Evolutionary conservation across 2,797 vertebrate genomes (phyloP).

Genomic region (Leptoclinus maculatus): DNA sequence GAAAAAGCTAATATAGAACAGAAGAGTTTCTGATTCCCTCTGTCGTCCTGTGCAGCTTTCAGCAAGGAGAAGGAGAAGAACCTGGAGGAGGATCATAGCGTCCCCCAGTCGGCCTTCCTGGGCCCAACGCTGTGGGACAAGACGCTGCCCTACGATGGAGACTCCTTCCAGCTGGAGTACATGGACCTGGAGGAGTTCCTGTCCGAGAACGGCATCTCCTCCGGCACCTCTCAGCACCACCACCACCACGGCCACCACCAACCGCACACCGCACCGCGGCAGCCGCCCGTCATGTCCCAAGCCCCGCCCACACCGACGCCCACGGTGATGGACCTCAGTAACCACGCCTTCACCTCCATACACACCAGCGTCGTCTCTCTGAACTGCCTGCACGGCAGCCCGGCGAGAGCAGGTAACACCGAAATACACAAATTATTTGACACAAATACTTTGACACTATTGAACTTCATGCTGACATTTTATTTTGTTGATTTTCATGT

Average conservation of each 20-base stretch:
- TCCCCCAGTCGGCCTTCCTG: slow-evolving; percentile 93
- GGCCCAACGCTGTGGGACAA: slow-evolving; percentile 97
- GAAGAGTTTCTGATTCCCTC: neutral
- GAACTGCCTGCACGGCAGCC: slow-evolving; percentile 88
- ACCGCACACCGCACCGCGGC: slow-evolving; percentile 69
- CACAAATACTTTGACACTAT: neutral
- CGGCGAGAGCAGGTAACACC: slow-evolving; percentile 78
- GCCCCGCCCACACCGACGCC: slow-evolving; percentile 70
- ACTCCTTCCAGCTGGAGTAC: slow-evolving; percentile 96
- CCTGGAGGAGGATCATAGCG: slow-evolving; percentile 88
- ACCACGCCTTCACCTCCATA: slow-evolving; percentile 87
- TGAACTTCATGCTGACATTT: no score
- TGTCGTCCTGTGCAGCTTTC: slow-evolving; percentile 78
- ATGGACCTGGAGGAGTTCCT: slow-evolving; percentile 98
- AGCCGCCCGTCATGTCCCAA: slow-evolving; percentile 45
- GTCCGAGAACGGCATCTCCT: slow-evolving; percentile 93
- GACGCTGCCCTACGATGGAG: slow-evolving; percentile 93
- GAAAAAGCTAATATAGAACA: no score
- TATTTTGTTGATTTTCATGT: neutral
- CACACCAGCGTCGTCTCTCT: slow-evolving; percentile 83
- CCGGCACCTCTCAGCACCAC: slow-evolving; percentile 86
- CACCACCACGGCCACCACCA: slow-evolving; percentile 85
- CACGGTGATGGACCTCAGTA: slow-evolving; percentile 91
- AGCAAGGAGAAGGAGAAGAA: slow-evolving; percentile 91
- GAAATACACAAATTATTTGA: neutral